Evolutionary conservation across 2,888 invertebrate genomes (phyloP).

Genomic region (Agonopterix alstromeriana): DNA sequence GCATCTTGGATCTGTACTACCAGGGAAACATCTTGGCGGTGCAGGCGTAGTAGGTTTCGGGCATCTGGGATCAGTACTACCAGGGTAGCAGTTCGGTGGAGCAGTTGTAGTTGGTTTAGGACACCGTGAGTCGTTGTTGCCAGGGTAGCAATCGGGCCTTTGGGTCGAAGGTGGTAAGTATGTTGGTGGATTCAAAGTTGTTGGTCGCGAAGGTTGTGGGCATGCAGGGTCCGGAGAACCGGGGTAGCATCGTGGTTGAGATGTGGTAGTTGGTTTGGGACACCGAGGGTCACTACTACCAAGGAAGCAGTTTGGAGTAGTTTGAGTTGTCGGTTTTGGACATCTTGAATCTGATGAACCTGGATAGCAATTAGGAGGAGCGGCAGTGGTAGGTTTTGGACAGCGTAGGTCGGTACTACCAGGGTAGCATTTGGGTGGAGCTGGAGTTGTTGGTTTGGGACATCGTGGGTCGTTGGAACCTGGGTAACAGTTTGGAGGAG

Average conservation of each 20-base stretch:
- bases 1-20: conserved; percentile 16
- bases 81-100: conserved; percentile 20
- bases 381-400: conserved; percentile 26
- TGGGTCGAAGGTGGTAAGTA: conserved; percentile 21
- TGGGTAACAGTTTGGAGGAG: conserved; percentile 12
- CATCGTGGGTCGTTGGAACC: conserved; percentile 18
- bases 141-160: conserved; percentile 28
- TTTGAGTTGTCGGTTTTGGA: conserved; percentile 18
- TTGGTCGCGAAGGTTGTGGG: conserved; percentile 26
- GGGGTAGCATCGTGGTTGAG: conserved; percentile 8
- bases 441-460: conserved; percentile 16
- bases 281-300: conserved; percentile 42
- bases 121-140: conserved; percentile 21
- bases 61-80: conserved; percentile 22
- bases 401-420: conserved; percentile 13
- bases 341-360: conserved; percentile 31
- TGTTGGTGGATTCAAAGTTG: conserved; percentile 29
- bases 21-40: conserved; percentile 23
- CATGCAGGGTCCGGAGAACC: conserved; percentile 40
- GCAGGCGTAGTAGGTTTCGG: conserved; percentile 19
- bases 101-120: conserved; percentile 18
- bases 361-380: conserved; percentile 25
- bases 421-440: conserved; percentile 16
- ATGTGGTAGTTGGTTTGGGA: conserved; percentile 18
- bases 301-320: conserved; percentile 8